phyloP scores from a whole-genome alignment of 2,888 invertebrate genomes.

The Orthosia cruda region DNA sequence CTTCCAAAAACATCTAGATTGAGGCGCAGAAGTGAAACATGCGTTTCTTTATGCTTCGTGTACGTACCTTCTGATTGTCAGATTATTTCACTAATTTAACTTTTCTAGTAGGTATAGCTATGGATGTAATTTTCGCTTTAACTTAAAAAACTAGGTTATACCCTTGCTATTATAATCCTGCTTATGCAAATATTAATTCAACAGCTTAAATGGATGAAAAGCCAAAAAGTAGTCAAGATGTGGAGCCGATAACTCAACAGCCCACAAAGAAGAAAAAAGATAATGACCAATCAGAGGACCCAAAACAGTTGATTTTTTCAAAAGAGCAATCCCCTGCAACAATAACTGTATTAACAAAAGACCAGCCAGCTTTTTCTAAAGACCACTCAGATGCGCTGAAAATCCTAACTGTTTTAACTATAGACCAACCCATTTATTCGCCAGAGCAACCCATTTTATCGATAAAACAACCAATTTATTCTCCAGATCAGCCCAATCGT shows the following conservation, averaged over 20 bases:
- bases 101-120: neutral
- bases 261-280: conserved; percentile 17
- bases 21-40: too few species aligned
- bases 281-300: conserved; percentile 15
- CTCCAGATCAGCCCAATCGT: neutral
- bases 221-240: conserved; percentile 67
- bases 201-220: conserved; percentile 66
- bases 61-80: neutral
- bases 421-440: neutral
- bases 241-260: conserved; percentile 36
- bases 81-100: neutral
- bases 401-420: neutral
- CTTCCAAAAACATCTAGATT: too few species aligned
- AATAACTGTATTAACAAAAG: conserved; percentile 7
- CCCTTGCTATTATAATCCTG: neutral
- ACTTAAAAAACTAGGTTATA: neutral
- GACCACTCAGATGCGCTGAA: neutral
- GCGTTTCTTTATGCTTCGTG: neutral
- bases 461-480: conserved; percentile 19
- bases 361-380: neutral
- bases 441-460: neutral
- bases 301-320: neutral
- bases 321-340: neutral
- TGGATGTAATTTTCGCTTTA: too few species aligned
- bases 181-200: neutral